Base-by-base conservation (phyloP, 2,888 invertebrate genomes). In the Campoplex nolae region DNA sequence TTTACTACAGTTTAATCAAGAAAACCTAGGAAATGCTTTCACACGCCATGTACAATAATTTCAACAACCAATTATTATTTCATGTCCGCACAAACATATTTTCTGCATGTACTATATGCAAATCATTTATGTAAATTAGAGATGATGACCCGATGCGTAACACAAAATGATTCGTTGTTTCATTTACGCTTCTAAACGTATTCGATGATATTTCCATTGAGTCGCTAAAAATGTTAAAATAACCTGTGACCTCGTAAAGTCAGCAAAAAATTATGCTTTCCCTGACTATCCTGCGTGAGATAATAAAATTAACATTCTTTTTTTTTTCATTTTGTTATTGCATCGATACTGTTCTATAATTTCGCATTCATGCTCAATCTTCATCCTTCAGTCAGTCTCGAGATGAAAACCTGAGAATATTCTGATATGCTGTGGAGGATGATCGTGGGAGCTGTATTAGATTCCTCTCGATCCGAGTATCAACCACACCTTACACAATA, bases 21-120 rank as follows among this genome's bases (percentile, higher is more conserved):
- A 23, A 74, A 51, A 80, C 83, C 81, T 81, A 87, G 84, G 81
- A 87, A 87, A 82, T 78, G 75, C 74, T 82, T 42, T 67, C 76
- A 38, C 67, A 81, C 77, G 74, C 54, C 84, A 74, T 73, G 76
- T 77, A 78, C 48, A 70, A 58, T 81, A 74, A 87, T 84, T 78
- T 65, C 84, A 84, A 78, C 32, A 62, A 65, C 42, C 78, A 68
- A 82, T 87, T 84, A 84, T 82, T 70, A 51, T 82, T 78, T 58
- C 84, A 68, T 71, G 58, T 23, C 38, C 38, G 84, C 56, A 58
- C 48, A 56, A 81, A 81, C 32, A 65, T 48, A 32, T 48, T 28
- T 45, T 65, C 48, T 28, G 42, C 11, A 48, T 28, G 38, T 23
- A 51, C 35, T 23, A 70, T 45, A 56, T 48, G 28, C 35, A 23